Percentiles rank a stretch among this genome's conserved stretches.
These are phyloP conservation scores for Melospiza melodia DNA, from an alignment of 2,113 vertebrate genomes.

Conservation along the genomic window DNA sequence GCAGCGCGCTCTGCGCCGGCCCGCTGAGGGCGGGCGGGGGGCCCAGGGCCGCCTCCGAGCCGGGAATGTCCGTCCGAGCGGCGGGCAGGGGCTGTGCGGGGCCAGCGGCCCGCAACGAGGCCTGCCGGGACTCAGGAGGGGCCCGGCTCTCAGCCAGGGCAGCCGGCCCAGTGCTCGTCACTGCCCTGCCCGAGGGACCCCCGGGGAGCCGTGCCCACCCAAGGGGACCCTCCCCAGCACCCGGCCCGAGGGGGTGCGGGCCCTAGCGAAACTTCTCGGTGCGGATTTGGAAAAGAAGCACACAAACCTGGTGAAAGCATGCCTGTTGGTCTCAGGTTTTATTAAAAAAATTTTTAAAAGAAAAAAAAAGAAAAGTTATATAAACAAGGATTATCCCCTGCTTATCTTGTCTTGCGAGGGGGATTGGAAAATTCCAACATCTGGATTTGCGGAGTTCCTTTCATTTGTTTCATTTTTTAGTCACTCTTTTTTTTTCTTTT, in stretches of 20 bases:
- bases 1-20: not conserved
- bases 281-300: not conserved
- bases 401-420: constrained; percentile 21
- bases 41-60: not conserved
- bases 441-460: constrained; percentile 24
- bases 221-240: not conserved
- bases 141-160: not conserved
- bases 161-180: not conserved
- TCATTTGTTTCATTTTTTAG: not conserved
- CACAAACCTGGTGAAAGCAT: not conserved
- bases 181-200: not conserved
- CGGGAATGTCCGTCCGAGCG: too few relatives aligned
- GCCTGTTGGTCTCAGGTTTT: not conserved
- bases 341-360: not conserved
- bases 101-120: not conserved
- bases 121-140: not conserved
- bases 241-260: not conserved
- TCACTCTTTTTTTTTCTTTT: not conserved
- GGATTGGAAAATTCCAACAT: constrained; percentile 51
- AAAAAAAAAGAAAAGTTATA: not conserved
- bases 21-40: not conserved
- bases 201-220: not conserved
- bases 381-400: constrained; percentile 32
- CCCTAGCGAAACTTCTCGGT: not conserved
- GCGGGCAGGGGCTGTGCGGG: not conserved